phyloP scores from a whole-genome alignment of 2,797 vertebrate species.

The Pipistrellus nathusii region DNA sequence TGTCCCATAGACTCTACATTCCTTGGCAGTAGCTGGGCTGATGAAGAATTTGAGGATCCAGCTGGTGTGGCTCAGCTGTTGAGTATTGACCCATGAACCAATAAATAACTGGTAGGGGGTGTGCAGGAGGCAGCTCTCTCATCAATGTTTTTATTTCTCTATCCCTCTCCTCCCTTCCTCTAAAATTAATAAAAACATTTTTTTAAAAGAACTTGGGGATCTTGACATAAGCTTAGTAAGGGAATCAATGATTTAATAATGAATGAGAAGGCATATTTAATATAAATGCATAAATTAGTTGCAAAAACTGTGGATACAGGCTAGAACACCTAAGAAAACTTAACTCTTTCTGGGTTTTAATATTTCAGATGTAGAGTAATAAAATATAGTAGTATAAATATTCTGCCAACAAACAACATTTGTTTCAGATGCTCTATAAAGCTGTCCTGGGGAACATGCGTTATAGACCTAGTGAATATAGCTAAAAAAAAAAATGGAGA shows the following conservation, averaged over 20 bases:
- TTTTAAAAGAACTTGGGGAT: neutral
- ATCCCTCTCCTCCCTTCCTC: too few relatives aligned
- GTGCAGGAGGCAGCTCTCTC: too few relatives aligned
- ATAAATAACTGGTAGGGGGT: too few relatives aligned
- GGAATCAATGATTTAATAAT: slow-evolving; percentile 19
- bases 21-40: neutral
- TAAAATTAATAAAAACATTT: too few relatives aligned
- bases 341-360: neutral
- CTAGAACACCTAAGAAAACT: neutral
- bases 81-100: too few relatives aligned
- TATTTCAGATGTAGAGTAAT: neutral
- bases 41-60: neutral
- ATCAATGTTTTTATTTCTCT: too few relatives aligned
- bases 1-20: neutral
- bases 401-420: neutral
- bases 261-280: neutral
- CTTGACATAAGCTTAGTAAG: slow-evolving; percentile 6
- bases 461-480: neutral
- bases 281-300: neutral
- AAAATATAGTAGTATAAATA: neutral
- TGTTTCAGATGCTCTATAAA: neutral
- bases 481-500: neutral
- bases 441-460: neutral
- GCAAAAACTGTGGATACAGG: neutral
- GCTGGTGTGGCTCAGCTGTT: too few relatives aligned